Evolutionary conservation across 2,797 vertebrate species (phyloP).

Genomic region (Manis javanica): DNA sequence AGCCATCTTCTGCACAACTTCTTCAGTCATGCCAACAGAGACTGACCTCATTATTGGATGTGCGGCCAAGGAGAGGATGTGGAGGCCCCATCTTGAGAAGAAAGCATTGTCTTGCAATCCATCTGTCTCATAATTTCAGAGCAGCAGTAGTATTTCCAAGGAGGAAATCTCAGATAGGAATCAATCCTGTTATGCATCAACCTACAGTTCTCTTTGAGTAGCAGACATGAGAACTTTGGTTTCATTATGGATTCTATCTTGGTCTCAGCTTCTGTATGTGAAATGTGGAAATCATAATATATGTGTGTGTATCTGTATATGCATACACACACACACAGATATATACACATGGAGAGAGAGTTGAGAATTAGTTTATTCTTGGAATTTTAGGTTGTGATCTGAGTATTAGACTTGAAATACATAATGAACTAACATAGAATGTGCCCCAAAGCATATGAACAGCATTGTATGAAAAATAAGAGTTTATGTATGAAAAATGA

Average conservation of each 20-base stretch:
- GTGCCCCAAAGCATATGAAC: not conserved
- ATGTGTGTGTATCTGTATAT: not conserved
- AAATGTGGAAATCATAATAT: not conserved
- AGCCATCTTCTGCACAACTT: not conserved
- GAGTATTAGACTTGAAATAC: not conserved
- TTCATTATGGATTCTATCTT: not conserved
- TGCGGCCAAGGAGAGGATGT: not conserved
- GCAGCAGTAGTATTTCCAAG: not conserved
- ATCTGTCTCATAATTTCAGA: not conserved
- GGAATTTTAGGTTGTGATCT: not conserved
- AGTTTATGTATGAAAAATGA: not conserved
- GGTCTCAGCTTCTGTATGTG: not conserved
- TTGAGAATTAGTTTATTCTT: not conserved
- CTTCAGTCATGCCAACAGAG: not conserved
- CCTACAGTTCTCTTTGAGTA: not conserved
- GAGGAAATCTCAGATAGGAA: not conserved
- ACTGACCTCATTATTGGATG: not conserved
- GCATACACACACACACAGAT: not conserved
- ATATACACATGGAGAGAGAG: not conserved
- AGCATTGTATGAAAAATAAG: not conserved
- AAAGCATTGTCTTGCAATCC: not conserved
- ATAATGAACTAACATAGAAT: not conserved
- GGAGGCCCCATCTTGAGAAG: not conserved
- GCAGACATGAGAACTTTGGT: not conserved
- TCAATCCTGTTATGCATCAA: not conserved